Evolutionary conservation across 2,113 vertebrate genomes (phyloP).

Genomic region (Austrofundulus limnaeus): DNA sequence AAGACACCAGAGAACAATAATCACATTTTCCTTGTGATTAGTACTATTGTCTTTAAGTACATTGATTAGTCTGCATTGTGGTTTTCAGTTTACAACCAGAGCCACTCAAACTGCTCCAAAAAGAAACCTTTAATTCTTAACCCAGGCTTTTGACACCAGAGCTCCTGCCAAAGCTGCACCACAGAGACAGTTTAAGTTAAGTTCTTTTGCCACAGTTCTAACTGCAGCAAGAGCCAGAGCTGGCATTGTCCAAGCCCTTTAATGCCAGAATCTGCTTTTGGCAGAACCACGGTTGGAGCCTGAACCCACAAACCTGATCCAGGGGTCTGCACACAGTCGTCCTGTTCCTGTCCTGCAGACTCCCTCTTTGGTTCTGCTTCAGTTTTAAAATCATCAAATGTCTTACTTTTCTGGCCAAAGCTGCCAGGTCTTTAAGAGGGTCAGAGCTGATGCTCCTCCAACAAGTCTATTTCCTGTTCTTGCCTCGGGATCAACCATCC

Average conservation of each 20-base stretch:
- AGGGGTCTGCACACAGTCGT: background rate
- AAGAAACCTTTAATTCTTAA: background rate
- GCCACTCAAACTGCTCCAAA: background rate
- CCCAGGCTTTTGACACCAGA: background rate
- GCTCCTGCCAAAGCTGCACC: background rate
- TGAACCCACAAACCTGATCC: background rate
- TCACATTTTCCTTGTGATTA: background rate
- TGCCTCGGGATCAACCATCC: background rate
- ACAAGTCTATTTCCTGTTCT: background rate
- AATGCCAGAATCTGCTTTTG: background rate
- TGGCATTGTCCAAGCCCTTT: background rate
- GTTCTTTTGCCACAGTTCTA: background rate
- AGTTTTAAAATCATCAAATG: background rate
- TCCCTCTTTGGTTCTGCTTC: background rate
- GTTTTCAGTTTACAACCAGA: background rate
- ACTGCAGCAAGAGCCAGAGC: background rate
- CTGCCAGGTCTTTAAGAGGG: background rate
- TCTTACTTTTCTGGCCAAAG: background rate
- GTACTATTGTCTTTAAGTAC: background rate
- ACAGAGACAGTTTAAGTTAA: background rate
- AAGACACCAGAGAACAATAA: too few species aligned
- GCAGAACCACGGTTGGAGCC: background rate
- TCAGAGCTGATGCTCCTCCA: background rate
- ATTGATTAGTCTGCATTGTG: background rate
- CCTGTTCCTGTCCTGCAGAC: background rate